These are phyloP conservation scores for Eristalis tenax DNA, from an alignment of 2,888 invertebrate species.

Conservation along the genomic window DNA sequence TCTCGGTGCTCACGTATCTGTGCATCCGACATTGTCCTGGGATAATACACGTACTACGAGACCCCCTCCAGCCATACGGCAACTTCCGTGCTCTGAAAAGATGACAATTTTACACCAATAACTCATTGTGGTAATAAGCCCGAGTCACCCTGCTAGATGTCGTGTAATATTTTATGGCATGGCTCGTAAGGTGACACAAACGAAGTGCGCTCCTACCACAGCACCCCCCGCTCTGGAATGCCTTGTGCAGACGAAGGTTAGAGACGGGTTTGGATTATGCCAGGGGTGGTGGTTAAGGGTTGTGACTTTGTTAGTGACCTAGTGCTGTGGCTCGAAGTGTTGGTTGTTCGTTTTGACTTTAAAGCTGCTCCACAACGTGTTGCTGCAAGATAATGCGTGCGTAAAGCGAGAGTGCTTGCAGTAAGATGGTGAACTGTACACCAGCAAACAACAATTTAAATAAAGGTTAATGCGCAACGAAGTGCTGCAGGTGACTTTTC, in stretches of 20 bases:
- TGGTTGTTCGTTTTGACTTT: slow-evolving; percentile 41
- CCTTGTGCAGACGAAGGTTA: slow-evolving; percentile 12
- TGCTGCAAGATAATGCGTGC: slow-evolving; percentile 23
- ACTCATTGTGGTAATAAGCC: slow-evolving; percentile 68
- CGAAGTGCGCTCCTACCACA: slow-evolving; percentile 36
- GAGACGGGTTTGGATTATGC: slow-evolving; percentile 44
- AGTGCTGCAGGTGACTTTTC: slow-evolving; percentile 11
- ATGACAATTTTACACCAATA: slow-evolving; percentile 67
- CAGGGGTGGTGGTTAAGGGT: slow-evolving; percentile 56
- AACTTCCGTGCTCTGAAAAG: slow-evolving; percentile 41
- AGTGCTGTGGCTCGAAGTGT: slow-evolving; percentile 9
- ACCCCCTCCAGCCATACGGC: slow-evolving; percentile 11
- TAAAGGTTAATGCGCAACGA: slow-evolving; percentile 19
- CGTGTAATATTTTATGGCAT: slow-evolving; percentile 68
- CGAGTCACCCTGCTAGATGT: slow-evolving; percentile 68
- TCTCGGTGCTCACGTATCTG: background rate
- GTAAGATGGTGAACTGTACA: slow-evolving; percentile 8
- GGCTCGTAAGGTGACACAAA: slow-evolving; percentile 66
- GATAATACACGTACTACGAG: slow-evolving; percentile 29
- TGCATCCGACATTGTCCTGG: slow-evolving; percentile 8
- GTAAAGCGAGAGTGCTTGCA: slow-evolving; percentile 10
- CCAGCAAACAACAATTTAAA: slow-evolving; percentile 30
- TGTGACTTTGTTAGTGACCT: slow-evolving; percentile 54
- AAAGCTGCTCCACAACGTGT: slow-evolving; percentile 53
- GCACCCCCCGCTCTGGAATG: background rate